Conservation (phyloP, 2,113 vertebrate genomes). For the Arenaria interpres region DNA sequence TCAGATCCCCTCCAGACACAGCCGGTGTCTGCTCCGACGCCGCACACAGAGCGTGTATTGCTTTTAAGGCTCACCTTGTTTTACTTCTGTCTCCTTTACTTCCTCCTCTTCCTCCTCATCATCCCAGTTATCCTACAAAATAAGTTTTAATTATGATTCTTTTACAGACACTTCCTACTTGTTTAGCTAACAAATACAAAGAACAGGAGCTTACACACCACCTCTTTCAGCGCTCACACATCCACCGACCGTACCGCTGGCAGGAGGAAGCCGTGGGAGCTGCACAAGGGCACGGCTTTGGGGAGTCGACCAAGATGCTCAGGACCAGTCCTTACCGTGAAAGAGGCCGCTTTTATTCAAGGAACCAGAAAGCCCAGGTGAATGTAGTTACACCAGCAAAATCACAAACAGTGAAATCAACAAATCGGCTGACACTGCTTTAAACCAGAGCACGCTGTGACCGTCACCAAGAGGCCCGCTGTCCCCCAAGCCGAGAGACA, state of each 20-base stretch:
- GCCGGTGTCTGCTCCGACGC: neutral
- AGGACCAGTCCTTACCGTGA: neutral
- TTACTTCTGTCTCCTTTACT: slow-evolving; percentile 76
- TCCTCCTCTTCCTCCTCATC: slow-evolving; percentile 85
- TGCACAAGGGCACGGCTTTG: fast-evolving
- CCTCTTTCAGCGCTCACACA: neutral
- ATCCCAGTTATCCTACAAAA: slow-evolving; percentile 95
- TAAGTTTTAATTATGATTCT: neutral
- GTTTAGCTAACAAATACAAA: too few relatives aligned
- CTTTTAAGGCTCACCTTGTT: slow-evolving; percentile 72
- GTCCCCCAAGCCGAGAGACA: fast-evolving
- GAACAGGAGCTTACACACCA: neutral
- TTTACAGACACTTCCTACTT: neutral
- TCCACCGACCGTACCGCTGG: fast-evolving
- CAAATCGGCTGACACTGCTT: fast-evolving
- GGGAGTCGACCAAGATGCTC: neutral
- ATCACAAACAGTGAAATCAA: neutral
- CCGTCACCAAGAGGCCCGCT: fast-evolving
- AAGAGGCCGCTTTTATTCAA: neutral
- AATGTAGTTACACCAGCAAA: neutral
- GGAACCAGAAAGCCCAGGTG: neutral
- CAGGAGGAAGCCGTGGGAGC: neutral
- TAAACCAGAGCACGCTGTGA: neutral
- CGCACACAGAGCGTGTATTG: fast-evolving
- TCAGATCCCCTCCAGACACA: neutral